Base-by-base conservation (phyloP, 2,888 invertebrate genomes). In the Autographa gamma region DNA sequence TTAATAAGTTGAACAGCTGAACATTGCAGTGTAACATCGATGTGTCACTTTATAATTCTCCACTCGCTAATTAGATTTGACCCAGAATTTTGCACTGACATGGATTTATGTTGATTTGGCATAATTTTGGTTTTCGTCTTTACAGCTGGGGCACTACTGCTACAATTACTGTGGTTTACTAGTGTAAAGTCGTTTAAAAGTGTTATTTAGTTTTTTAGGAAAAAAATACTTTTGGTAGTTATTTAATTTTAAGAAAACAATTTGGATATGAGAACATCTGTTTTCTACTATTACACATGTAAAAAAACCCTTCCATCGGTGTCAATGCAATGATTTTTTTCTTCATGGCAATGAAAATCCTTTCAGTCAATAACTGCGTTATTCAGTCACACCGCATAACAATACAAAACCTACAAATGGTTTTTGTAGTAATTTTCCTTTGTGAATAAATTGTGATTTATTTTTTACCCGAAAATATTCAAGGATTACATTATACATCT, bases 401-500 rank as follows among this genome's bases (percentile, higher is more conserved):
- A 82, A 76, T 43, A 69, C 63, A 68, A 74, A 62, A 14, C 25
- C 54, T 13, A 8, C 32, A 38, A 0, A 14, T 38, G 71, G 76
- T 77, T 74, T 76, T 41, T 59, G 14, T 67, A 8, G 4, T 32
- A 43, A 43, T 74, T 72, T 73, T 73, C 66, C 43, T 69, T 80
- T 76, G 69, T 72, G 31, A 34, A 63, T 63, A 76, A 74, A 78
- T 69, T 72, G 63, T 48, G 31, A 52, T 60, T 69, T 11, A 56
- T 73, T 74, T 66, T 72, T 63, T 66, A 43, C 18, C 52, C 16
- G 13, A 71, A 66, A 69, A 66, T 32, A 34, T 63, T 69, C 77
- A 81, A 81, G 81, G 81, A 43, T 56, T 25, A 8, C 2, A n/a
- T 73, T 75, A 64, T 73, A 79, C 74, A 63, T 66, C 32, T 61